Evolutionary conservation across 1,140 invertebrate genomes (phyloP), one percentile per base, ranked within the genome.

Genomic region (Drosophila repleta): DNA sequence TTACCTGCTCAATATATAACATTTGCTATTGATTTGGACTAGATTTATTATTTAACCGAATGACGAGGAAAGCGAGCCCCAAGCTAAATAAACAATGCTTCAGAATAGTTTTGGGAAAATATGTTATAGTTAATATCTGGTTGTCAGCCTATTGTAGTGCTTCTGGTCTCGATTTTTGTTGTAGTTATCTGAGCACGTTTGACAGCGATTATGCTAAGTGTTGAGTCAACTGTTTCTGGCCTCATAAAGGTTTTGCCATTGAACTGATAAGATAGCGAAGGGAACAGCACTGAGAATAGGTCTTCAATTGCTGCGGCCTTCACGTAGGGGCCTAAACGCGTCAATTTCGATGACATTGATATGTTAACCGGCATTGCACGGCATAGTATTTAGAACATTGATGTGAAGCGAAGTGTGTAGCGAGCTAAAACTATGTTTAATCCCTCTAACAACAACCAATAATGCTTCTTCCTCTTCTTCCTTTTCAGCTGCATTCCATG

Each of bases 401-500:
- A 26, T 26, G 5, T 26, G n/a, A n/a, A n/a, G n/a, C n/a, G n/a
- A n/a, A n/a, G n/a, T n/a, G n/a, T n/a, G n/a, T n/a, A n/a, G n/a
- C n/a, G n/a, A n/a, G n/a, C n/a, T n/a, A n/a, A n/a, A n/a, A n/a
- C n/a, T n/a, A n/a, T n/a, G n/a, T n/a, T n/a, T n/a, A n/a, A n/a
- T n/a, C n/a, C n/a, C n/a, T n/a, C n/a, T n/a, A n/a, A n/a, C n/a
- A n/a, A 35, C 7, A 37, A 37, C 8, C 13, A 37, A 37, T 15
- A 43, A 17, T 43, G 1, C 4, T 41, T 8, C 2, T 4, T 43
- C 18, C 1, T 6, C 17, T 17, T 41, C 48, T 10, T 65, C 20
- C 29, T 29, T 85, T 87, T 15, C 56, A 85, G 58, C 58, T 60
- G 66, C 49, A 83, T 66, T 76, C 61, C 84, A 90, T 90, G 89